Base-by-base conservation (phyloP, 2,888 invertebrate genomes). In the Noctua janthe region DNA sequence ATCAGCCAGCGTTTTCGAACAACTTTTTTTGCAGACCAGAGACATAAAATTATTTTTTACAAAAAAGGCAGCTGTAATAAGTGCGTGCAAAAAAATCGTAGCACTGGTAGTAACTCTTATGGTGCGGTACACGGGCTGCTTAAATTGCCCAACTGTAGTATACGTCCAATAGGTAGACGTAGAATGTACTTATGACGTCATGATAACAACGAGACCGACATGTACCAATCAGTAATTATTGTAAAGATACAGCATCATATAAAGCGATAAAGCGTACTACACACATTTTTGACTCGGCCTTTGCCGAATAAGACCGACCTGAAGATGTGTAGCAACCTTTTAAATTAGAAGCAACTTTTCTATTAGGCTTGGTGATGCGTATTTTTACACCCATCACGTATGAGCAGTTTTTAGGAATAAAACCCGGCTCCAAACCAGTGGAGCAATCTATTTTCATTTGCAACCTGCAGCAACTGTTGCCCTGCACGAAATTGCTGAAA, bases 1-100 rank as follows among this genome's bases (percentile, higher is more conserved):
- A 83, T 39, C 49, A n/a, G 56, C 51, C 20, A 64, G 20, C 15
- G 10, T 43, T 67, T 71, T 72, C 20, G 29, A n/a, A 4, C 62
- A 72, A 0, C 15, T 62, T 62, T 79, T 81, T 82, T 81, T 84
- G n/a, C 47, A 49, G 20, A 59, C 20, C 17, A 66, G 15, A 64
- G 43, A 76, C 54, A 73, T 39, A 71, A 71, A 74, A 82, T 64
- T 82, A 71, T 71, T 76, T 82, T 23, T 82, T 74, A 86, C 86
- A 82, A 76, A 84, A 76, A 86, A 82, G 83, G 76, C 82, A 29
- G 20, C 47, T 51, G 49, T 74, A 86, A 76, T 62, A 84, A 76
- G 86, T 23, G 62, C 59, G 20, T 7, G 76, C 73, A 76, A 71
- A 83, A 82, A 87, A 87, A 39, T 66, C 47, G 11, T 79, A 35